A percentile compares a stretch with the other conserved stretches of the same genome.
phyloP scores from a whole-genome alignment of 64 coral and sea anemone species.

The Catalaphyllia jardinei region DNA sequence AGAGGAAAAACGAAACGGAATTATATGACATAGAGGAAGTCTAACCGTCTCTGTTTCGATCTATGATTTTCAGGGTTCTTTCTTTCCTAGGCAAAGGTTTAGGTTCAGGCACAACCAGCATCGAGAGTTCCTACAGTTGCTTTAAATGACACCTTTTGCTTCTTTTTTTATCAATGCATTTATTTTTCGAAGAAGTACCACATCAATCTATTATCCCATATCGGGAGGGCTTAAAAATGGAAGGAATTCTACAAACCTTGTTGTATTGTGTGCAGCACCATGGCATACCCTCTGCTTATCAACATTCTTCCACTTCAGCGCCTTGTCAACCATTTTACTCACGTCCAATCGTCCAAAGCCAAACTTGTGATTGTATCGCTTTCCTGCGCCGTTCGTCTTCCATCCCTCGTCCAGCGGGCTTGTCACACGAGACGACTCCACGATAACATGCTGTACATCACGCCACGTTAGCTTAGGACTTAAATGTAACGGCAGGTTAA shows the following conservation, averaged over 20 bases:
- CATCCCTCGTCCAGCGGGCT: conserved; percentile 96
- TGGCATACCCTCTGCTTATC: conserved; percentile 67
- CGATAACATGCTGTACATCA: conserved; percentile 92
- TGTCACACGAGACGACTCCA: conserved; percentile 89
- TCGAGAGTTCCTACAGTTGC: no score
- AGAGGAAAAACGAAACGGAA: no score
- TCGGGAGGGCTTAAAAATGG: background rate
- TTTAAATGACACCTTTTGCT: no score
- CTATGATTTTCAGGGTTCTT: no score
- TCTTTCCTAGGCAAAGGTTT: no score
- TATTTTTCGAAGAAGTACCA: no score
- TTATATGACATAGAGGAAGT: no score
- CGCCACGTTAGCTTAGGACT: conserved; percentile 92
- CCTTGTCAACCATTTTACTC: conserved; percentile 77
- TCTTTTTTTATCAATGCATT: no score
- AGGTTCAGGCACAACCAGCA: no score
- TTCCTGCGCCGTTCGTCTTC: conserved; percentile 91
- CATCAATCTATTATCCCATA: no score
- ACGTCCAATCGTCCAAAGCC: conserved; percentile 94
- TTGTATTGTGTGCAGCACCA: conserved; percentile 44
- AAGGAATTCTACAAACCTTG: conserved; percentile 48
- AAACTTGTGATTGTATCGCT: conserved; percentile 94
- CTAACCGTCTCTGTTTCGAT: no score
- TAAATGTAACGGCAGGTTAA: background rate
- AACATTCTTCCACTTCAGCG: conserved; percentile 83